These are phyloP conservation scores for Watsonalla cultraria DNA, from an alignment of 2,888 invertebrate genomes.

Conservation along the genomic window DNA sequence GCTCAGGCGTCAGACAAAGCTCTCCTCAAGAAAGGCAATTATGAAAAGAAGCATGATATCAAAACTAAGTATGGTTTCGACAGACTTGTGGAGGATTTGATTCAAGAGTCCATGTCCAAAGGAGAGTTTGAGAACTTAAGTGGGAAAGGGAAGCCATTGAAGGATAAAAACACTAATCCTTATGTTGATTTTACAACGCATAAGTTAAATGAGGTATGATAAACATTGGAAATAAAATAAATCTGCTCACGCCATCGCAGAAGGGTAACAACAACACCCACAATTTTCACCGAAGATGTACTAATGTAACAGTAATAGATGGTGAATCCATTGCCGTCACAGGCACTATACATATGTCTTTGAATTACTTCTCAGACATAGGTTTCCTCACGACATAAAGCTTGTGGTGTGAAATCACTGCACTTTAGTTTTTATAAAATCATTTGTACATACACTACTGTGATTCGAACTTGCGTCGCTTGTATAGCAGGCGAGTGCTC, in stretches of 20 bases:
- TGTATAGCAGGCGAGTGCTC: too few species aligned
- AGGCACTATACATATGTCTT: too few species aligned
- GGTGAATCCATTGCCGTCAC: too few species aligned
- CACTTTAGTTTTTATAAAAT: too few species aligned
- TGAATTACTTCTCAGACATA: too few species aligned
- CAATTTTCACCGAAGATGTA: too few species aligned
- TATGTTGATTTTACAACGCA: constrained; percentile 93
- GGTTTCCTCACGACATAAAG: too few species aligned
- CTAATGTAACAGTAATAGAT: background rate
- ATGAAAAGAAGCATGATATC: constrained; percentile 82
- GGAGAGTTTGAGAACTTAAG: constrained; percentile 93
- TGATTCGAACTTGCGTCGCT: too few species aligned
- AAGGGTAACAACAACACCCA: too few species aligned
- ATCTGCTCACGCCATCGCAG: too few species aligned
- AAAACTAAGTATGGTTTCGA: constrained; percentile 92
- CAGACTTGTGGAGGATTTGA: constrained; percentile 93
- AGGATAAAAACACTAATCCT: constrained; percentile 84
- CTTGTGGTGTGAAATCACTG: too few species aligned
- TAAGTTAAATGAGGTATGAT: constrained; percentile 85
- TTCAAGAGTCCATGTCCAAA: constrained; percentile 93
- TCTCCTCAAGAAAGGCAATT: constrained; percentile 81
- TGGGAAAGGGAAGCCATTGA: constrained; percentile 90
- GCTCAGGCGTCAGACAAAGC: constrained; percentile 80
- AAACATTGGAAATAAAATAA: background rate
- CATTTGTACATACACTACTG: too few species aligned